Base-by-base conservation (phyloP, 2,797 vertebrate species). In the Dendrocincla fuliginosa region DNA sequence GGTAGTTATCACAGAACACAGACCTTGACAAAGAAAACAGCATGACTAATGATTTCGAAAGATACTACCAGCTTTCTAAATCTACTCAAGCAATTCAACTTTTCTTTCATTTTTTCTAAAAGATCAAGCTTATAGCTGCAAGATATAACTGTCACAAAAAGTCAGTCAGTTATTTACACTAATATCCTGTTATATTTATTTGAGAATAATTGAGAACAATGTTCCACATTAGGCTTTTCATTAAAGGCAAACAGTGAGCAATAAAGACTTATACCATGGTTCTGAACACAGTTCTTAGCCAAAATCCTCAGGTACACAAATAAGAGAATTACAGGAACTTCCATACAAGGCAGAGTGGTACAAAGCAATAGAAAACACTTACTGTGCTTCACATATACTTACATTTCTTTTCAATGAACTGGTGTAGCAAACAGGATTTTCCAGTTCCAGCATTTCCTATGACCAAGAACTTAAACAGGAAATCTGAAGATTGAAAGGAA, bases 361-460 rank as follows among this genome's bases (percentile, higher is more conserved):
- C 25, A 73, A 87, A 60, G 35, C 57, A 77, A 52, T 2, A 13
- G 16, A 87, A 41, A 91, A 74, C 32, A 44, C 46, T 71, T 32
- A 39, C 23, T 50, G 28, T 59, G 16, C 16, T 32, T 76, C 57
- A 60, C 4, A 20, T 27, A 41, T 84, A 98, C 98, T 98, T 96
- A 98, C 98, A 98, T 95, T 98, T 98, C 78, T 98, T 98, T 70
- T 98, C 98, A 96, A 98, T 98, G 93, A 98, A 98, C 15, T 98
- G 98, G 84, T 98, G 98, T 30, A 98, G 97, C 53, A 98, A 96
- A 84, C 98, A 98, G 69, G 98, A 98, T 87, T 98, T 98, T 82
- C 98, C 98, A 71, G 98, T 98, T 89, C 98, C 98, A 65, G 98
- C 98, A 85, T 98, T 98, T 85, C 98, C 98, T 89, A 98, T 98